Conservation (phyloP, 92 coral and sea anemone species). For the Epizoanthus ramosus region DNA sequence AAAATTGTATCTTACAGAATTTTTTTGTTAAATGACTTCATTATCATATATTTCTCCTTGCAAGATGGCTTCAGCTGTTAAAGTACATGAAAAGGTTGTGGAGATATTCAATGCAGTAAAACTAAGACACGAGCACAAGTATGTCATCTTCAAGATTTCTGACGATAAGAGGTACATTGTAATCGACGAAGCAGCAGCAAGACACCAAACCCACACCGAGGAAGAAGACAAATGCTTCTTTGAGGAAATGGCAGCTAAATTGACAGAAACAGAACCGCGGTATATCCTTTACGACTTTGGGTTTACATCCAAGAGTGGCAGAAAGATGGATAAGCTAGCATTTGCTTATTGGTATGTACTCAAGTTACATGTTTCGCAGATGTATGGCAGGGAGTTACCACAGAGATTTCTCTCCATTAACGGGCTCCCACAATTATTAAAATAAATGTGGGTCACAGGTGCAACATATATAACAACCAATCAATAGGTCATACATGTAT, state of each 20-base stretch:
- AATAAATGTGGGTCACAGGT: too few species aligned
- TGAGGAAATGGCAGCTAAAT: constrained; percentile 26
- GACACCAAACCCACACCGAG: background rate
- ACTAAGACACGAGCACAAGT: constrained; percentile 29
- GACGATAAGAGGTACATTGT: constrained; percentile 39
- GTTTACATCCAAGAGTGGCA: constrained; percentile 36
- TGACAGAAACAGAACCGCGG: constrained; percentile 38
- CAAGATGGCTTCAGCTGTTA: constrained; percentile 38
- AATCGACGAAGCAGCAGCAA: constrained; percentile 15
- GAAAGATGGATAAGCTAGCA: constrained; percentile 31
- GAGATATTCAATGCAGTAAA: constrained; percentile 33
- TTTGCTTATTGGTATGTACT: constrained; percentile 50
- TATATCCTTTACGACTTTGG: constrained; percentile 54
- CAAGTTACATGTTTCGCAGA: too few species aligned
- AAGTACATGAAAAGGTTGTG: constrained; percentile 28
- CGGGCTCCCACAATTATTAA: too few species aligned
- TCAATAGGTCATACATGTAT: too few species aligned
- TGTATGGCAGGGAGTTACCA: too few species aligned
- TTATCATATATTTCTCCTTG: too few species aligned
- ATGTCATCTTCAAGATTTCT: constrained; percentile 43
- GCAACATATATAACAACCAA: too few species aligned
- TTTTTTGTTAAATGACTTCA: too few species aligned
- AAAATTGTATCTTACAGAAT: too few species aligned
- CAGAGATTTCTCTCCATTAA: too few species aligned
- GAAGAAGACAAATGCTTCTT: constrained; percentile 36